Percentiles rank a stretch among this genome's conserved stretches.
Conservation (phyloP, 2,797 vertebrate genomes). For the Lophotriccus pileatus region DNA sequence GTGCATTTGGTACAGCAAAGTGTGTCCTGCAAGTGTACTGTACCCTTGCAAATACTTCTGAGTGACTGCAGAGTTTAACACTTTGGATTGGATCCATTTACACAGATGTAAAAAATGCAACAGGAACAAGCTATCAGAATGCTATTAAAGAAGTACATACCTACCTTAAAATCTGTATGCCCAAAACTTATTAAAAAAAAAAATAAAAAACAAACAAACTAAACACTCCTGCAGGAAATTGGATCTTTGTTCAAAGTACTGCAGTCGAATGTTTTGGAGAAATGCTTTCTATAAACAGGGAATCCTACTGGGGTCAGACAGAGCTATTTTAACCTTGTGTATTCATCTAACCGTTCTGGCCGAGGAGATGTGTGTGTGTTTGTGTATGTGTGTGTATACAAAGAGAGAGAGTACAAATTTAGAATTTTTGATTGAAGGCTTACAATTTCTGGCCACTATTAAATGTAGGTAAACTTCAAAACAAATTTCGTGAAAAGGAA, state of each 20-base stretch:
- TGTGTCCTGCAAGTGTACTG: too few species aligned
- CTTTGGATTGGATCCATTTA: background rate
- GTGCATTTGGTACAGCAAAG: rapidly evolving
- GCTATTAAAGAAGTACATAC: background rate
- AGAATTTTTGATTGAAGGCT: background rate
- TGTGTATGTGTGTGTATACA: background rate
- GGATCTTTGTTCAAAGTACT: background rate
- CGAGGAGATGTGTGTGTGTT: background rate
- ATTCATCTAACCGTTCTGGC: conserved; percentile 14
- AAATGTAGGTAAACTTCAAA: background rate
- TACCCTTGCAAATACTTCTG: background rate
- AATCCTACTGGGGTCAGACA: conserved; percentile 23
- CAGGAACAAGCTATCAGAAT: background rate
- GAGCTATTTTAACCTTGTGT: conserved; percentile 29
- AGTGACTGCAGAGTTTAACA: background rate
- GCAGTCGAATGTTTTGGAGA: background rate
- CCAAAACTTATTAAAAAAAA: background rate
- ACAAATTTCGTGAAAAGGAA: background rate
- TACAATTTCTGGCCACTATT: background rate
- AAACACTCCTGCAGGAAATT: background rate
- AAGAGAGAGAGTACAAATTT: background rate
- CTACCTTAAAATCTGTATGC: background rate
- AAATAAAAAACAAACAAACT: background rate
- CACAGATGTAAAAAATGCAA: background rate
- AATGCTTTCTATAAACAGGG: conserved; percentile 15